phyloP scores from a whole-genome alignment of 2,113 vertebrate genomes.

The Perognathus longimembris region DNA sequence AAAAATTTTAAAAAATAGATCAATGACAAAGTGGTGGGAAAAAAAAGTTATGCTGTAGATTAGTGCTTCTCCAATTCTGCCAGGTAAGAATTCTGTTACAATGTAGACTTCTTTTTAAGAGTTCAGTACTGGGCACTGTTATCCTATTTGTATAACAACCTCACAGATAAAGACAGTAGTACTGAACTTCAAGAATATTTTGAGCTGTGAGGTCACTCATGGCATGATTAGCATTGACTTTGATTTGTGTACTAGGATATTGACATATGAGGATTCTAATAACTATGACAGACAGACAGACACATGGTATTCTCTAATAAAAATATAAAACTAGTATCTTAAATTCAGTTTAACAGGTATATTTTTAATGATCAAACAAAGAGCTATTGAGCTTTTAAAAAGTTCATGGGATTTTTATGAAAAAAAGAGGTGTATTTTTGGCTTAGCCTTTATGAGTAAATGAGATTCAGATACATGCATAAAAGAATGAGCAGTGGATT shows the following conservation, averaged over 20 bases:
- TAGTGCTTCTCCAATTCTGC: background rate
- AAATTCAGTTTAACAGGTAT: background rate
- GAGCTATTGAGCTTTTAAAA: background rate
- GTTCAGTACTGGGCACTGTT: background rate
- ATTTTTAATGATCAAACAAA: background rate
- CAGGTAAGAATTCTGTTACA: background rate
- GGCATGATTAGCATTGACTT: background rate
- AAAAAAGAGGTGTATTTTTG: background rate
- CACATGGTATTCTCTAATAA: background rate
- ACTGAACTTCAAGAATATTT: fast-evolving
- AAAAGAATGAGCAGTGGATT: background rate
- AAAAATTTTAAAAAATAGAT: background rate
- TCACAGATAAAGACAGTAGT: background rate
- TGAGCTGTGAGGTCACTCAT: background rate
- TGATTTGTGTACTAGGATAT: background rate
- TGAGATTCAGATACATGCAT: background rate
- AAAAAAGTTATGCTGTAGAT: background rate
- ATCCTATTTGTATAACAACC: fast-evolving
- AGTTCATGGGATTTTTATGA: background rate
- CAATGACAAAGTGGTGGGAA: background rate
- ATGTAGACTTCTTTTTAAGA: background rate
- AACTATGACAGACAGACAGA: no score
- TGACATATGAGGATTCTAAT: no score
- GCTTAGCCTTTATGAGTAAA: background rate
- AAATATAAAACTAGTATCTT: background rate